These are phyloP conservation scores for Mesoligia furuncula DNA, from an alignment of 2,888 invertebrate genomes.

Conservation along the genomic window DNA sequence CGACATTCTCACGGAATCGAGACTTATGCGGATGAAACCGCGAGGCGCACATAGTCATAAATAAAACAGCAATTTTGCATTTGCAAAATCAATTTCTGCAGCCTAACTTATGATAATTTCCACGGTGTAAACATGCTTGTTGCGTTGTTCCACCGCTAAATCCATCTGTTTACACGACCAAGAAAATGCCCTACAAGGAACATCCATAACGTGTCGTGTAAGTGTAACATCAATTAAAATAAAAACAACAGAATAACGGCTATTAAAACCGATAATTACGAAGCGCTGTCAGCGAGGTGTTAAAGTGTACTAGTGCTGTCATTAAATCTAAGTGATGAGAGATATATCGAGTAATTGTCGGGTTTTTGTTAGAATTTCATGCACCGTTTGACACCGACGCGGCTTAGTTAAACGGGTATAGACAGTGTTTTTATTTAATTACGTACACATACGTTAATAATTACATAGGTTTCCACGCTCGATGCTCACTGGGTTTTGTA, in stretches of 20 bases:
- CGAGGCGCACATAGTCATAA: background rate
- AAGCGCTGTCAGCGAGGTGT: slow-evolving; percentile 73
- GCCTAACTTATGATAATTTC: slow-evolving; percentile 21
- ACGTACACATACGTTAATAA: slow-evolving; percentile 48
- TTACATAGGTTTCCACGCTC: slow-evolving; percentile 51
- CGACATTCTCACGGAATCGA: background rate
- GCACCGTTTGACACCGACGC: slow-evolving; percentile 73
- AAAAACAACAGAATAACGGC: slow-evolving; percentile 67
- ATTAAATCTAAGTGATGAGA: slow-evolving; percentile 70
- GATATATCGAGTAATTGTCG: slow-evolving; percentile 73
- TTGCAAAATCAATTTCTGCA: slow-evolving; percentile 22
- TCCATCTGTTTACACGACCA: slow-evolving; percentile 17
- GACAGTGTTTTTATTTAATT: slow-evolving; percentile 60
- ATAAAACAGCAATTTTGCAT: background rate
- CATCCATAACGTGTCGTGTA: slow-evolving; percentile 44
- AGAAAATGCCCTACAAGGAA: slow-evolving; percentile 20
- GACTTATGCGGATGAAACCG: background rate
- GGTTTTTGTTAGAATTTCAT: slow-evolving; percentile 82
- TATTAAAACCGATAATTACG: slow-evolving; percentile 75
- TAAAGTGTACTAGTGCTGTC: slow-evolving; percentile 70
- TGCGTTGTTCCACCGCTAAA: slow-evolving; percentile 5
- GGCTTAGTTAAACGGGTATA: slow-evolving; percentile 56
- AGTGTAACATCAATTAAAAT: slow-evolving; percentile 57
- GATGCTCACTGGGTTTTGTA: slow-evolving; percentile 37
- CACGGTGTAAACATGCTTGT: slow-evolving; percentile 14